Conservation (phyloP, 2,113 vertebrate species). For the Saguinus midas region DNA sequence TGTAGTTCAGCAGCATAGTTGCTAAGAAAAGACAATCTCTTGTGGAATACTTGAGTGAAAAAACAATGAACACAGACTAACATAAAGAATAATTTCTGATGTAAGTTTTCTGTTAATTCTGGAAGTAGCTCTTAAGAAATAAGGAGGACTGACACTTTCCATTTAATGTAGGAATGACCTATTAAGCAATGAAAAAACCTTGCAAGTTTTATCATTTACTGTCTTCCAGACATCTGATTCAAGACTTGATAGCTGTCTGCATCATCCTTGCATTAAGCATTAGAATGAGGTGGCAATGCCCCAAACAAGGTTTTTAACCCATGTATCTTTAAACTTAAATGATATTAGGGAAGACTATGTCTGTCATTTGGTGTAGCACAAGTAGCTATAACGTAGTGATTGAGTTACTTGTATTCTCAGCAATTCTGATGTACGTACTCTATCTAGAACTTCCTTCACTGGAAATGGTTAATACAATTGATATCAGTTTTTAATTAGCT, state of each 20-base stretch:
- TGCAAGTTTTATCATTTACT: not conserved
- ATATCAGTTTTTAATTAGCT: not conserved
- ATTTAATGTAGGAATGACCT: not conserved
- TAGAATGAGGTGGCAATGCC: not conserved
- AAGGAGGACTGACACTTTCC: not conserved
- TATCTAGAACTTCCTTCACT: not conserved
- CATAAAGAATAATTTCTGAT: not conserved
- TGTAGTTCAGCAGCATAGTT: constrained; percentile 22
- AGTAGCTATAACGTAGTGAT: not conserved
- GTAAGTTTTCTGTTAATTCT: not conserved
- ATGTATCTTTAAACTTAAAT: not conserved
- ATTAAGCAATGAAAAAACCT: not conserved
- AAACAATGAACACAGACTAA: not conserved
- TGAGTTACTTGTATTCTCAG: not conserved
- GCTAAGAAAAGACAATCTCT: constrained; percentile 47
- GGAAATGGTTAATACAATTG: not conserved
- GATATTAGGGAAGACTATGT: not conserved
- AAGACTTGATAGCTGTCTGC: not conserved
- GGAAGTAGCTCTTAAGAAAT: not conserved
- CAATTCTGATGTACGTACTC: not conserved
- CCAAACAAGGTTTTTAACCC: not conserved
- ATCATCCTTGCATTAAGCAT: not conserved
- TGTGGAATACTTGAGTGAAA: constrained; percentile 15
- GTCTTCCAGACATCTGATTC: not conserved
- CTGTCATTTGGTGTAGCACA: not conserved